phyloP scores from a whole-genome alignment of 2,888 invertebrate species.

The Chloromyia formosa region DNA sequence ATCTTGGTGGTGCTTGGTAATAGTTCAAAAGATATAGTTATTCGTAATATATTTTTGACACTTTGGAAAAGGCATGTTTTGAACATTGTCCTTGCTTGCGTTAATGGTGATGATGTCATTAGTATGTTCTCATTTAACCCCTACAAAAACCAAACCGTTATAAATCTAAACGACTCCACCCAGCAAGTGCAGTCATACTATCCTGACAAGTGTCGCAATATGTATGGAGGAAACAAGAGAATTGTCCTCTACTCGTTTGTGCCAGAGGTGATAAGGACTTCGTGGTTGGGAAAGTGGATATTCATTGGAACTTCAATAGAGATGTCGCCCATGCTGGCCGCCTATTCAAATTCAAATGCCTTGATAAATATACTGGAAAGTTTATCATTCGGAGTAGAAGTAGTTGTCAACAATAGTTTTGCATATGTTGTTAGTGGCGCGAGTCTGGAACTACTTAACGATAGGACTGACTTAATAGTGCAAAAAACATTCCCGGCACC shows the following conservation, averaged over 20 bases:
- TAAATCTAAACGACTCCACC: background rate
- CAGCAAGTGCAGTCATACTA: background rate
- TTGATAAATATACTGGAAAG: background rate
- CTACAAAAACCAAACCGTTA: background rate
- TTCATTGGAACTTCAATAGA: constrained; percentile 2
- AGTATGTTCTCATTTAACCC: constrained; percentile 11
- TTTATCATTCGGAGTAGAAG: constrained; percentile 15
- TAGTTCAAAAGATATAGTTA: background rate
- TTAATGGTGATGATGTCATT: background rate
- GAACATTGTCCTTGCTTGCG: background rate
- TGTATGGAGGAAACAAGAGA: background rate
- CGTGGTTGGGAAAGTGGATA: background rate
- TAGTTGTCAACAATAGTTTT: constrained; percentile 13
- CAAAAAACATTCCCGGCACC: background rate
- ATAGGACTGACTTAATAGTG: background rate
- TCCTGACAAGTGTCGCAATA: constrained; percentile 23
- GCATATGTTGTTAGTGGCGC: constrained; percentile 12
- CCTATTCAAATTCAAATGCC: constrained; percentile 15
- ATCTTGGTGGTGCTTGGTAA: constrained; percentile 10
- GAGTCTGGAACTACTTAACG: background rate
- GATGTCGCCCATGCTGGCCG: background rate
- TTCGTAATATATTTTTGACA: background rate
- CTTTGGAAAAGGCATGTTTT: background rate
- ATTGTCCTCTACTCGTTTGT: background rate
- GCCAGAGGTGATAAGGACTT: constrained; percentile 6